Evolutionary conservation across 2,888 invertebrate genomes (phyloP), one percentile per base, ranked within the genome.

Genomic region (Euclidia mi): DNA sequence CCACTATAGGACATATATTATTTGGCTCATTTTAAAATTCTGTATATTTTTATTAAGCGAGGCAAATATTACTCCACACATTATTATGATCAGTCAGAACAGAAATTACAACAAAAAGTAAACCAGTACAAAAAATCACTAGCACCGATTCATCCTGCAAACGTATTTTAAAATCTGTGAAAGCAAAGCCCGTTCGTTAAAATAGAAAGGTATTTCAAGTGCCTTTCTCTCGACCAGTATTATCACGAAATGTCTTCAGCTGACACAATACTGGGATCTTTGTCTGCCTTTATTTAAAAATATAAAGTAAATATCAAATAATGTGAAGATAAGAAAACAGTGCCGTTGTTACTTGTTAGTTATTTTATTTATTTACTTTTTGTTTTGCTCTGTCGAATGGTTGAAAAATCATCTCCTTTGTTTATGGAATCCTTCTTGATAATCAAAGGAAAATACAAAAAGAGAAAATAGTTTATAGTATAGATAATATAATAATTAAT

Each of bases 231-330:
- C 17, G 28, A 43, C 34, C 35, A 29, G 20, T 7, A 41, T 56
- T 56, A 50, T 50, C 46, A 44, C 11, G 12, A 29, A 10, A 29
- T 34, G 4, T 42, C 38, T 56, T 42, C 4, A 58, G 38, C 37
- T 46, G 52, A 46, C 51, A 46, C 25, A 49, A 44, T 43, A 61
- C 46, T 31, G 14, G 35, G 9, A 35, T 29, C 37, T 46, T 53
- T 52, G 41, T 46, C 15, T 11, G 35, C 42, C 53, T 44, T 41
- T 35, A 45, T 47, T 34, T 38, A 37, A 15, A n/a, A 55, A 41
- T 49, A 40, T 15, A 34, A 32, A 3, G 28, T 40, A 42, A 57
- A 57, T 32, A n/a, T 57, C 40, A 37, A 18, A 9, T 32, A 31
- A 17, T 17, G 17, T 43, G 9, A 43, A 31, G 43, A 31, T 12